Evolutionary conservation across 64 coral and sea anemone genomes (phyloP), one percentile per base, ranked within the genome.

Genomic region (Stylophora pistillata): DNA sequence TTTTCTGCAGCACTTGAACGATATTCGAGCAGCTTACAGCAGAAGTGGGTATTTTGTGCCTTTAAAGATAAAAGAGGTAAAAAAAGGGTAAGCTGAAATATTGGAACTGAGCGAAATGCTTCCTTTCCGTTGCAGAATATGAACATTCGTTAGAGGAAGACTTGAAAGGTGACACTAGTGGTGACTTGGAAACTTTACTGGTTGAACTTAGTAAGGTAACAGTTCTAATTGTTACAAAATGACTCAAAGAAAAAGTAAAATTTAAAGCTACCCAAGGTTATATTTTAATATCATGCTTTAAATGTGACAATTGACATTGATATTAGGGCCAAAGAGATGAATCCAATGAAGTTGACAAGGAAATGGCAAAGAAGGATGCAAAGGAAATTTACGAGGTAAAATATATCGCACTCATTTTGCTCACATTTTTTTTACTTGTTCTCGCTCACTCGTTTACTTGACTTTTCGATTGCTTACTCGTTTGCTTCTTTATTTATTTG

Each of bases 271-370:
- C 11, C 64, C 23, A 68, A 68, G 11, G 4, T 68, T 68, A 25
- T 71, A 27, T 28, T 71, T n/a, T 11, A 70, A 70, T 70, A 6
- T 71, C 20, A n/a, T 71, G 12, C 7, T 27, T 34, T 18, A 2
- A 75, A 0, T 17, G 21, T 41, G 41, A 21, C 56, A 13, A 56
- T 13, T 54, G 66, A 41, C 54, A 15, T 23, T 52, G 18, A 55
- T 52, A n/a, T n/a, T n/a, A 96, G 95, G 95, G 95, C 20, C 59
- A 80, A 78, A 89, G 95, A 90, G 91, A 96, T 78, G 91, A 96
- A 53, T 81, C 95, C 1, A 64, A 64, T 1, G 64, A 93, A 93
- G 82, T 80, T 29, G 91, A 96, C 66, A 90, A 93, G 55, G 86
- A 90, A 25, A 16, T 96, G 28, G 95, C 95, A 12, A 92, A 93